Evolutionary conservation across 2,888 invertebrate species (phyloP).

Genomic region (Periphyllus acericola): DNA sequence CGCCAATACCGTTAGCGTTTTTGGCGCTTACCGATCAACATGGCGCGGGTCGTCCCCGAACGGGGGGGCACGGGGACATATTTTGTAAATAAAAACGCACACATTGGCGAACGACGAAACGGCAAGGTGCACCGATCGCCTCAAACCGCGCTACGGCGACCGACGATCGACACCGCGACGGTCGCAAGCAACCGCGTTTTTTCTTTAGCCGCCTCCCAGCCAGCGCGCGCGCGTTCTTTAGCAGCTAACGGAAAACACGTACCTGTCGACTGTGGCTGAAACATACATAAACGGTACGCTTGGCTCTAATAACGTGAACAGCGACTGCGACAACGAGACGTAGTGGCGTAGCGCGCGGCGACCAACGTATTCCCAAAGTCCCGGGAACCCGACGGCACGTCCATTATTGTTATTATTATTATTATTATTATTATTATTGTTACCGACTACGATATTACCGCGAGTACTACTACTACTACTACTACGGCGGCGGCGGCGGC

Average conservation of each 20-base stretch:
- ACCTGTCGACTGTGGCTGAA: slow-evolving; percentile 59
- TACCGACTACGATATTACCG: not conserved
- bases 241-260: slow-evolving; percentile 39
- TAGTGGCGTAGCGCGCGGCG: not conserved
- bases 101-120: not conserved
- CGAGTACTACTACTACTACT: not conserved
- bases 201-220: not conserved
- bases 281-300: slow-evolving; percentile 60
- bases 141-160: not conserved
- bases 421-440: slow-evolving; percentile 12
- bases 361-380: slow-evolving; percentile 45
- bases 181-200: no score
- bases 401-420: slow-evolving; percentile 28
- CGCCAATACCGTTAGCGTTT: slow-evolving; percentile 62
- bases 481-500: not conserved
- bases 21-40: slow-evolving; percentile 67
- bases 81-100: slow-evolving; percentile 40
- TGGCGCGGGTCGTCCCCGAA: slow-evolving; percentile 69
- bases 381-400: slow-evolving; percentile 30
- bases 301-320: slow-evolving; percentile 39
- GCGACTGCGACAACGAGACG: not conserved
- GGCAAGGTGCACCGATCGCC: no score
- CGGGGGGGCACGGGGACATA: slow-evolving; percentile 66
- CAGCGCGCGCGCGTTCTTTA: not conserved
- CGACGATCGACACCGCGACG: no score